A percentile compares a stretch with the other conserved stretches of the same genome.
These are phyloP conservation scores for Venturia canescens DNA, from an alignment of 1,140 invertebrate species.

Conservation along the genomic window DNA sequence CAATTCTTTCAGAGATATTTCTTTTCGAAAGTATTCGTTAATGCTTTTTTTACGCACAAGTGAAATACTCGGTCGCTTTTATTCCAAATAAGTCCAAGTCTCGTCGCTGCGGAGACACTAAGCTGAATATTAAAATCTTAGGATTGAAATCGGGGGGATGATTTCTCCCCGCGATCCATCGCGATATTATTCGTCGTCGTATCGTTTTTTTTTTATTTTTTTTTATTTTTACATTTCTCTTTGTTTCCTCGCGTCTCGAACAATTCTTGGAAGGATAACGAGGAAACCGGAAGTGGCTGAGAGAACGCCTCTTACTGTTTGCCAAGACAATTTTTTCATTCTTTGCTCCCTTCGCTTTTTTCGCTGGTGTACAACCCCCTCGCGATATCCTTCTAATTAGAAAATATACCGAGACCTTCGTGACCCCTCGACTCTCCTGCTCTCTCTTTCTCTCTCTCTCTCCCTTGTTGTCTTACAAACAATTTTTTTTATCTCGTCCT, in stretches of 20 bases:
- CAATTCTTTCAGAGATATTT: not conserved
- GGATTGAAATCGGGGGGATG: not conserved
- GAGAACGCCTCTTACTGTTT: conserved; percentile 35
- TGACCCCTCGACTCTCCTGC: conserved; percentile 47
- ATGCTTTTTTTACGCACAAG: no score
- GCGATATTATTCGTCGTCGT: conserved; percentile 33
- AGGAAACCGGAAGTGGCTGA: conserved; percentile 43
- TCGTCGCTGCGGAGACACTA: conserved; percentile 5
- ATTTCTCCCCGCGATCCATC: not conserved
- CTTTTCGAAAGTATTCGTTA: not conserved
- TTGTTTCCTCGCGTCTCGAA: conserved; percentile 15
- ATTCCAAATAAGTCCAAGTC: not conserved
- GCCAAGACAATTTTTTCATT: conserved; percentile 47
- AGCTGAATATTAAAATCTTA: conserved; percentile 54
- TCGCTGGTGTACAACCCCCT: conserved; percentile 53
- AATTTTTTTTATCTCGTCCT: not conserved
- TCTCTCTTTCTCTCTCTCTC: conserved; percentile 43
- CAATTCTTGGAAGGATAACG: conserved; percentile 24
- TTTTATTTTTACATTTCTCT: conserved; percentile 42
- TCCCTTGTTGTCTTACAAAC: not conserved
- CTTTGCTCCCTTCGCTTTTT: conserved; percentile 53
- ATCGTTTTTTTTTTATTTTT: no score
- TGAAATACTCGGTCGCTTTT: no score
- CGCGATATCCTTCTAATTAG: conserved; percentile 72
- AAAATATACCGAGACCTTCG: conserved; percentile 66